Evolutionary conservation across 2,113 vertebrate genomes (phyloP).

Genomic region (Coryphaenoides rupestris): DNA sequence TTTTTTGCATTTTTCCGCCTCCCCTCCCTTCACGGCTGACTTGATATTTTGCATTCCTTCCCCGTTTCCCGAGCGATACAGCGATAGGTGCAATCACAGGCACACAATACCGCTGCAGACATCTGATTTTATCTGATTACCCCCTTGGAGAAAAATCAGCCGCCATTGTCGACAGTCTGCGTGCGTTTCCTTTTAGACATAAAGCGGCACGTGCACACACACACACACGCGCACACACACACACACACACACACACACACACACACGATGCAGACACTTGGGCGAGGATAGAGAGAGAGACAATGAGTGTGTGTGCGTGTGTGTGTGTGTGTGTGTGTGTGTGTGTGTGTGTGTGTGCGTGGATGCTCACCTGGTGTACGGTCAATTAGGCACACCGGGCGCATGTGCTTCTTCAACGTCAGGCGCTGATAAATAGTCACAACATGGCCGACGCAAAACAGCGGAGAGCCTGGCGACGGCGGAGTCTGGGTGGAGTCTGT

Average conservation of each 20-base stretch:
- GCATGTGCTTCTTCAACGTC: slow-evolving; percentile 52
- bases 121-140: slow-evolving; percentile 61
- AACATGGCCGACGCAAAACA: slow-evolving; percentile 50
- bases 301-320: no score
- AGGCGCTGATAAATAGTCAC: slow-evolving; percentile 63
- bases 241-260: slow-evolving; percentile 28
- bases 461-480: slow-evolving; percentile 46
- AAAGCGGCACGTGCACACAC: slow-evolving; percentile 19
- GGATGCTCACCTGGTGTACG: slow-evolving; percentile 45
- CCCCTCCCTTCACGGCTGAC: no score
- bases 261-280: no score
- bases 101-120: slow-evolving; percentile 21
- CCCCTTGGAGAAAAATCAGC: slow-evolving; percentile 52
- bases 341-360: slow-evolving; percentile 2
- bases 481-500: slow-evolving; percentile 57
- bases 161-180: slow-evolving; percentile 53
- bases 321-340: no score
- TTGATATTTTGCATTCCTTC: slow-evolving; percentile 27
- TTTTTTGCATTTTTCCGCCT: no score
- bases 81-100: slow-evolving; percentile 61
- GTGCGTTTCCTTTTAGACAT: slow-evolving; percentile 1
- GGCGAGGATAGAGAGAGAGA: no score
- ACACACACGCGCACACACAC: slow-evolving; percentile 31
- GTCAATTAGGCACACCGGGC: slow-evolving; percentile 60
- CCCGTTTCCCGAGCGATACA: slow-evolving; percentile 28